These are phyloP conservation scores for Melitaea cinxia DNA, from an alignment of 1,140 invertebrate species.

Conservation along the genomic window DNA sequence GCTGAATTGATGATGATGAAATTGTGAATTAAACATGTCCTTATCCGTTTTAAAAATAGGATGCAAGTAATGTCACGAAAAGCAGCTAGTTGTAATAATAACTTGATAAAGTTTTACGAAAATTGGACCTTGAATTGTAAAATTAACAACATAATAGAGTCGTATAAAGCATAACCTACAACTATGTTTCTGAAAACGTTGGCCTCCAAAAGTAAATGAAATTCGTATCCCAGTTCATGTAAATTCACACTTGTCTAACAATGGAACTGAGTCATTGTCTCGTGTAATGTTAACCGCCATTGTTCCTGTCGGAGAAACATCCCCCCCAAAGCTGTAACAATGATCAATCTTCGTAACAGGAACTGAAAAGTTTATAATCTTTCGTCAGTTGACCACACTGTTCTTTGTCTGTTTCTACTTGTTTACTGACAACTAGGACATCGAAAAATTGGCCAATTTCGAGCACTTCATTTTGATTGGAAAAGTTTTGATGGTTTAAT, in stretches of 20 bases:
- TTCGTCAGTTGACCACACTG: slow-evolving; percentile 11
- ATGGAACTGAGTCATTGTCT: slow-evolving; percentile 10
- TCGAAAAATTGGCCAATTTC: background rate
- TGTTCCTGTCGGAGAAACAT: slow-evolving; percentile 23
- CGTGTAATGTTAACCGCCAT: slow-evolving; percentile 22
- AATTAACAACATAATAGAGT: background rate
- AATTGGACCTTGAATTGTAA: background rate
- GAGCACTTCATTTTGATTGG: background rate
- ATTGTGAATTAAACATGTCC: too few species aligned
- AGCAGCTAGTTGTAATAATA: too few species aligned
- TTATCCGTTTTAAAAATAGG: too few species aligned
- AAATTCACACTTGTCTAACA: slow-evolving; percentile 12
- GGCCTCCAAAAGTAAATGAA: background rate
- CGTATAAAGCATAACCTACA: background rate
- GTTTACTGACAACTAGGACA: background rate
- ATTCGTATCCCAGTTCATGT: slow-evolving; percentile 12
- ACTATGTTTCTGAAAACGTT: slow-evolving; percentile 6
- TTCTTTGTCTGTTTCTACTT: slow-evolving; percentile 1
- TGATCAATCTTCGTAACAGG: slow-evolving; percentile 22
- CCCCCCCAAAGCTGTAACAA: slow-evolving; percentile 19
- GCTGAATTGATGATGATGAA: too few species aligned
- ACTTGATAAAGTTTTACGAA: too few species aligned
- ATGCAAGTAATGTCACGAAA: too few species aligned
- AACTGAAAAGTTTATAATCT: slow-evolving; percentile 21
- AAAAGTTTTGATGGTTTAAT: background rate